Conservation (phyloP, 2,888 invertebrate genomes). For the Selenia dentaria region DNA sequence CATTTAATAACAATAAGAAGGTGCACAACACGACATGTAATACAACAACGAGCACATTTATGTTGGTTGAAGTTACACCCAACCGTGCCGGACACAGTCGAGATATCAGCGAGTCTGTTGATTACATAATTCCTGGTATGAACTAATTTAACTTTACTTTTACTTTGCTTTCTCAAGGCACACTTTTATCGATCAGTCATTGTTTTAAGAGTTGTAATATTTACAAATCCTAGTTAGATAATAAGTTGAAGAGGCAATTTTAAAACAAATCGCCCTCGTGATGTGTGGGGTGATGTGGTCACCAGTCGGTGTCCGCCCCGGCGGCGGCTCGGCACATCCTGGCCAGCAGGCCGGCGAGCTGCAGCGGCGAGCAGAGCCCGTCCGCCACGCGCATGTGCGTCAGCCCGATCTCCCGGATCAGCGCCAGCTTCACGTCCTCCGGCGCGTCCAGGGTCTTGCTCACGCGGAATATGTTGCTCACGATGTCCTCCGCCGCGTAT, state of each 20-base stretch:
- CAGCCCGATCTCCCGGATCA: constrained; percentile 95
- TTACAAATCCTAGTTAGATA: no score
- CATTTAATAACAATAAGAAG: no score
- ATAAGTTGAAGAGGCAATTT: not conserved
- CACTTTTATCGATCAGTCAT: no score
- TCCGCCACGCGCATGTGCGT: constrained; percentile 96
- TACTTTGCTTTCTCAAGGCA: no score
- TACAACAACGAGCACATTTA: no score
- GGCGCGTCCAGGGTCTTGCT: constrained; percentile 93
- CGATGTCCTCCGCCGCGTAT: constrained; percentile 98
- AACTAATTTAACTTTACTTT: no score
- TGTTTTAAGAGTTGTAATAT: no score
- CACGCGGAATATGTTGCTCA: constrained; percentile 97
- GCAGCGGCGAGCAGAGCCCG: constrained; percentile 94
- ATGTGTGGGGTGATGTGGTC: constrained; percentile 15
- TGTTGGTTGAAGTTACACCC: no score
- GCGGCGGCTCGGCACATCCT: constrained; percentile 87
- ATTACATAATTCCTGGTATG: no score
- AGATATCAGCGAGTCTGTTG: no score
- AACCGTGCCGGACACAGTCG: no score
- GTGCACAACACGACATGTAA: no score
- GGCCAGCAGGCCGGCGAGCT: constrained; percentile 95
- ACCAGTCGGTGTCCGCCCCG: constrained; percentile 36
- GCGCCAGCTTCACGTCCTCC: constrained; percentile 92
- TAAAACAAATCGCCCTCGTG: not conserved